Percentiles rank a stretch among this genome's conserved stretches.
Conservation (phyloP, 1,140 invertebrate genomes). For the Drosophila pruinosa region DNA sequence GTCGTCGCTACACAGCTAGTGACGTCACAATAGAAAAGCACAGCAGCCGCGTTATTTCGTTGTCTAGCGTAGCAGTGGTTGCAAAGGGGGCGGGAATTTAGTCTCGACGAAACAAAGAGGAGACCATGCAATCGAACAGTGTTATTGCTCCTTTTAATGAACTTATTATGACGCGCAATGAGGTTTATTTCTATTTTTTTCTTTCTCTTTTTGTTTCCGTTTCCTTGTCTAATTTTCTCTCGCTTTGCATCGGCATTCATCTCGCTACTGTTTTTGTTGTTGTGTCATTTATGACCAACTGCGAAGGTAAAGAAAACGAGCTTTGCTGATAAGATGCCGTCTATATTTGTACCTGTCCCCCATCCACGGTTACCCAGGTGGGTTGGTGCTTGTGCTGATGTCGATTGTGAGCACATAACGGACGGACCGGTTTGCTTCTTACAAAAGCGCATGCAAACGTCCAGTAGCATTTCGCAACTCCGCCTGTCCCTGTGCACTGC, state of each 20-base stretch:
- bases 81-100: constrained; percentile 3
- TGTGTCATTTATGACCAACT: constrained; percentile 43
- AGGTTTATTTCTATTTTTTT: not conserved
- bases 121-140: constrained; percentile 20
- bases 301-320: constrained; percentile 59
- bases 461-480: constrained; percentile 23
- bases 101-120: constrained; percentile 49
- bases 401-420: constrained; percentile 12
- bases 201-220: constrained; percentile 13
- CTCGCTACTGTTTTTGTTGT: constrained; percentile 45
- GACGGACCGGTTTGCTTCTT: constrained; percentile 24
- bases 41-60: constrained; percentile 35
- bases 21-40: constrained; percentile 79
- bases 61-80: constrained; percentile 18
- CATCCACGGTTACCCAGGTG: constrained; percentile 25
- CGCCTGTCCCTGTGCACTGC: not conserved
- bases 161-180: constrained; percentile 37
- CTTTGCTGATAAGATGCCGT: constrained; percentile 57
- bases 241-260: constrained; percentile 50
- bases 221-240: constrained; percentile 29
- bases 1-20: constrained; percentile 58
- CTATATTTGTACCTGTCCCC: constrained; percentile 25
- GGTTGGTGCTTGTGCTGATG: constrained; percentile 20
- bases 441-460: constrained; percentile 25
- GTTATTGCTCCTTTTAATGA: constrained; percentile 6